Base-by-base conservation (phyloP, 2,797 vertebrate species). In the Urocyon cinereoargenteus region DNA sequence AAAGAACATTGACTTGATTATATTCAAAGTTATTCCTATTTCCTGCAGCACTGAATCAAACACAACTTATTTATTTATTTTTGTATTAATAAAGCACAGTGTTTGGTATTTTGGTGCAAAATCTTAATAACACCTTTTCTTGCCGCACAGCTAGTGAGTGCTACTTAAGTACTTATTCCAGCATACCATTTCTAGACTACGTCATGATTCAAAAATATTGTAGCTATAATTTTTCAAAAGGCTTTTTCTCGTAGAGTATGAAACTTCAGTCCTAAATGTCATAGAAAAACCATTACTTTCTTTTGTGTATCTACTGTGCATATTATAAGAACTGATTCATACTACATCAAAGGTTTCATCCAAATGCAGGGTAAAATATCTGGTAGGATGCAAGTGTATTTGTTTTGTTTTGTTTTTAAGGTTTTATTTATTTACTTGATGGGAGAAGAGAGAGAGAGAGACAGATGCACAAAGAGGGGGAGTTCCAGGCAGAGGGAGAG, bases 1-100 rank as follows among this genome's bases (percentile, higher is more conserved):
- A 87, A 91, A 93, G 53, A 93, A 81, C 77, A 70, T 77, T 59
- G n/a, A 78, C 55, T 16, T 96, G 83, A 53, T 94, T 75, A 31
- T 84, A 64, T 77, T 61, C 6, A 91, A 93, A 90, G 83, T 61
- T 19, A 82, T 82, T 88, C 36, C 64, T 45, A 51, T 77, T 84
- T 96, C 82, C 62, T 70, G 13, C 12, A 97, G 81, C 19, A 89
- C 11, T 18, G 28, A 82, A 51, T 53, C 53, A 77, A 70, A 77
- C 64, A 83, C 28, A 64, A 24, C 62, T 72, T 95, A 66, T 36
- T 90, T 49, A 34, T 36, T 62, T 26, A 28, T 75, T 64, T 66
- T 51, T 72, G 16, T 75, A 40, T 86, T 73, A 70, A 55, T 40
- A 87, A 93, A 70, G 14, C 49, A 87, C 36, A 49, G 40, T 70